phyloP scores from a whole-genome alignment of 2,797 vertebrate species.

The Falco columbarius region DNA sequence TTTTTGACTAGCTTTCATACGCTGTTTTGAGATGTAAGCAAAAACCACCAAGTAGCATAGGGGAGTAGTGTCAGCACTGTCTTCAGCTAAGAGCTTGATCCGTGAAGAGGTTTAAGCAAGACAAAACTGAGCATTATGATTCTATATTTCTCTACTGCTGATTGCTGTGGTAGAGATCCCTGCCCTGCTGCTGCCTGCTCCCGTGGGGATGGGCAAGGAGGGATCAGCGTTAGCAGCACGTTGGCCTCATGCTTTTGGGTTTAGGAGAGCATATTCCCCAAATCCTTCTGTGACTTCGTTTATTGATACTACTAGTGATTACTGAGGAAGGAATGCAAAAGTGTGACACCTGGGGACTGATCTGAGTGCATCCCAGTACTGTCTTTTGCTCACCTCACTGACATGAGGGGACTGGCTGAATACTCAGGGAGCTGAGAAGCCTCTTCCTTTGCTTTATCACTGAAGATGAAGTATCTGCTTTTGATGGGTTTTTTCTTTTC shows the following conservation, averaged over 20 bases:
- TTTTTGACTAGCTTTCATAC: neutral
- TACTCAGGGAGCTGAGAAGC: neutral
- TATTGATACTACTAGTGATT: neutral
- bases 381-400: neutral
- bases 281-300: neutral
- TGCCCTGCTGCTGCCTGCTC: neutral
- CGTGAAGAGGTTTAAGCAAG: neutral
- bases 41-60: neutral
- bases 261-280: neutral
- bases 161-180: neutral
- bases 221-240: neutral
- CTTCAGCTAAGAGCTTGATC: neutral
- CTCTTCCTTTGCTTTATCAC: neutral
- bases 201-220: neutral
- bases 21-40: neutral
- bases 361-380: no score
- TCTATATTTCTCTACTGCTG: neutral
- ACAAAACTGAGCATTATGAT: neutral
- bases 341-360: neutral
- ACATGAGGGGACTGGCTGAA: neutral
- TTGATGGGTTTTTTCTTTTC: neutral
- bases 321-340: neutral
- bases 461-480: neutral
- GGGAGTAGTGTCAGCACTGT: neutral
- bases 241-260: neutral